Evolutionary conservation across 2,113 vertebrate species (phyloP).

Genomic region (Cichladusa arquata): DNA sequence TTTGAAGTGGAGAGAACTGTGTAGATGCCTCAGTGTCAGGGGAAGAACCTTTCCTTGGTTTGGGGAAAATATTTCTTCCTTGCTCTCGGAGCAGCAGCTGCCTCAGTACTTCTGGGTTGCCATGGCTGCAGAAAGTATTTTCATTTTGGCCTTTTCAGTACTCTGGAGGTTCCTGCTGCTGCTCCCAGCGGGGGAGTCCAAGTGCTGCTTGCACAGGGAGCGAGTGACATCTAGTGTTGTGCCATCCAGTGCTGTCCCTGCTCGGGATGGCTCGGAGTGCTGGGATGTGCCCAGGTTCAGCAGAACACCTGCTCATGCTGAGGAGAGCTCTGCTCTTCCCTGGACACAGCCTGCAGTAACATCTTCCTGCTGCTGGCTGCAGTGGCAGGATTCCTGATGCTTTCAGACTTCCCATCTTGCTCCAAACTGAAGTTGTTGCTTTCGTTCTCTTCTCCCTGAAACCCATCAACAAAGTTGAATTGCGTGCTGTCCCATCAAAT

Average conservation of each 20-base stretch:
- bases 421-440: background rate
- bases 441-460: background rate
- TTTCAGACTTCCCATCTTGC: background rate
- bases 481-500: background rate
- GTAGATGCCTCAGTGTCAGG: background rate
- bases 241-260: slow-evolving; percentile 63
- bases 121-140: slow-evolving; percentile 34
- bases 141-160: background rate
- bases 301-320: accelerated
- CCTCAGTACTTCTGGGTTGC: background rate
- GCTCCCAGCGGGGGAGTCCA: background rate
- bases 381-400: accelerated
- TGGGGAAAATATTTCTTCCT: background rate
- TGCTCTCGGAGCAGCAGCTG: background rate
- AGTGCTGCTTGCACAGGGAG: background rate
- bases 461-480: background rate
- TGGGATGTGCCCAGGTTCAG: background rate
- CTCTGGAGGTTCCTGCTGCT: background rate
- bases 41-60: background rate
- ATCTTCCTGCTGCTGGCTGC: background rate
- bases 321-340: background rate
- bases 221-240: slow-evolving; percentile 71
- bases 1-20: background rate
- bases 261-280: background rate
- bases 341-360: background rate